Conservation (phyloP, 53 echinoderm and acorn worm genomes). For the Astropecten irregularis region DNA sequence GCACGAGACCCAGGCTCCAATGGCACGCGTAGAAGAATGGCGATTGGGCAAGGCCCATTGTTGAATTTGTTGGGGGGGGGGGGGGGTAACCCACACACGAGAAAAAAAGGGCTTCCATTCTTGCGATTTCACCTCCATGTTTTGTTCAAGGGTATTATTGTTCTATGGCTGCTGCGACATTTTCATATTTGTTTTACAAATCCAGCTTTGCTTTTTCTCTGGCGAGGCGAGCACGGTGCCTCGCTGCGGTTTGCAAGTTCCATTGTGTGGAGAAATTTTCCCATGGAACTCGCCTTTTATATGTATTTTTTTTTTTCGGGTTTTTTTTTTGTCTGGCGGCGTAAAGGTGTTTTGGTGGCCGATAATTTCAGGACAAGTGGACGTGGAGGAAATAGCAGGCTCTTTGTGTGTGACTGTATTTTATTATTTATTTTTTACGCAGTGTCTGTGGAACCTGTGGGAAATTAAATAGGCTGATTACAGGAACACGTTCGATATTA, state of each 20-base stretch:
- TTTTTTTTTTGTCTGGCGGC: no score
- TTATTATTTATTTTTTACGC: no score
- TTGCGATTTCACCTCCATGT: neutral
- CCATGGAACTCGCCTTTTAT: conserved; percentile 10
- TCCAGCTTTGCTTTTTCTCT: neutral
- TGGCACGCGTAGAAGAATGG: conserved; percentile 39
- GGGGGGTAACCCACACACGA: neutral
- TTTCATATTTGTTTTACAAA: conserved; percentile 56
- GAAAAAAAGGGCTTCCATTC: neutral
- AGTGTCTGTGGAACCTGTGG: neutral
- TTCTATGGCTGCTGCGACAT: neutral
- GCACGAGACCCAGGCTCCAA: conserved; percentile 33
- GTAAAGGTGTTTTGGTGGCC: no score
- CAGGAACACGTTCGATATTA: no score
- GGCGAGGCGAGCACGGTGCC: neutral
- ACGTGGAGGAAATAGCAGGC: no score
- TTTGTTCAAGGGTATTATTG: neutral
- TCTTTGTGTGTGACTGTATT: no score
- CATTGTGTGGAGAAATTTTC: conserved; percentile 47
- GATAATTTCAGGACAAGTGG: no score
- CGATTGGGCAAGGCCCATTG: conserved; percentile 10
- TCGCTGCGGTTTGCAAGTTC: neutral
- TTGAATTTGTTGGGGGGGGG: conserved; percentile 24
- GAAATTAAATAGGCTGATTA: no score
- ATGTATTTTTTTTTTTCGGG: no score